Evolutionary conservation across 2,113 vertebrate genomes (phyloP), one percentile per base, ranked within the genome.

Genomic region (Puntigrus tetrazona): DNA sequence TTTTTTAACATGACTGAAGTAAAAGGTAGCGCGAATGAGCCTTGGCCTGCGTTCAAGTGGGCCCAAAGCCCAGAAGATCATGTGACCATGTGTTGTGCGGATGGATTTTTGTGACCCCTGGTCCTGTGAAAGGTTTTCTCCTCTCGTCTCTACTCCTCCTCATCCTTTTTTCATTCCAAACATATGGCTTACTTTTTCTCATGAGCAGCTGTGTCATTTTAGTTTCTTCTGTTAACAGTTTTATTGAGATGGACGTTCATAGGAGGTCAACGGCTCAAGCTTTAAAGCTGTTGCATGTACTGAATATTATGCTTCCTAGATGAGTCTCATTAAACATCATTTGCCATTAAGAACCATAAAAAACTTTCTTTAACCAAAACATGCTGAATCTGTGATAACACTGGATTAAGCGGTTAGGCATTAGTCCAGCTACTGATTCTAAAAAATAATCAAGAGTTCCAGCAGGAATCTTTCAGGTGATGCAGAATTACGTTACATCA

Each of bases 71-170:
- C 82, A 86, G 89, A 67, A 85, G 88, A 90, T 82, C 81, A 36
- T 59, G 43, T 90, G 89, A 91, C 88, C 89, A 87, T 87, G 55
- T 20, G 79, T 90, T 86, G 69, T 70, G 84, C 47, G 43, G 78
- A 74, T 86, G 79, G 57, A 76, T 87, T 36, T 43, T 61, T 84
- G 81, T 84, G 89, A 90, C 84, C 87, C 20, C 5, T 59, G 59
- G 38, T 86, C 85, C 83, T 88, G 85, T 85, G 81, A 88, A 89
- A 81, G n/a, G 29, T 65, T 83, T 84, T 18, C 84, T 80, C 36
- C 59, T 67, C 27, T 84, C 82, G 72, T 41, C 79, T 70, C 31
- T 65, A 52, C 73, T 83, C 85, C 81, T 78, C 57, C 57, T 85
- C 72, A n/a, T 78, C 61, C 14, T 27, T 59, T 84, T 84, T 63